Base-by-base conservation (phyloP, 1,140 invertebrate species). In the Drosophila navojoa region DNA sequence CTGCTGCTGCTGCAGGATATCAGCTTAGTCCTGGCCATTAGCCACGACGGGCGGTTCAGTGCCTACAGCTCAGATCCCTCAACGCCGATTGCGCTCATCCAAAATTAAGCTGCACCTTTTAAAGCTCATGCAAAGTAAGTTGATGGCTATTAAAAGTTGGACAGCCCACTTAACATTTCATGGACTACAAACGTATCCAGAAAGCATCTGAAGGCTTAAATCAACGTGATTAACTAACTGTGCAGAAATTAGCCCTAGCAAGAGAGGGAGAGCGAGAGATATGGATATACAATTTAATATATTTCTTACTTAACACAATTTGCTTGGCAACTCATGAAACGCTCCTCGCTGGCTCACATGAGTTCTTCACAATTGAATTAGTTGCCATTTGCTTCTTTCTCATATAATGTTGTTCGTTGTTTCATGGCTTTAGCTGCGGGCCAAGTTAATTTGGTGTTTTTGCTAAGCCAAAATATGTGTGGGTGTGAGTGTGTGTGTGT, bases 391-490 rank as follows among this genome's bases (percentile, higher is more conserved):
- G 35, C 47, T 57, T 11, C 10, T 54, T 16, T n/a, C 10, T 32
- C 54, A 68, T 54, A 40, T n/a, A 22, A 38, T 42, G 38, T 67
- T 22, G 19, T 19, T 27, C 22, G 15, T 32, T 61, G 42, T 71
- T 40, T 49, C 40, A 38, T 10, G 27, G 25, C 35, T 57, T 35
- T 38, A 22, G 19, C 19, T 1, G 19, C 19, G 19, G 35, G 44
- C 50, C 64, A 86, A 86, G 78, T 81, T 85, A 81, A 85, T 85
- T 81, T 86, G 77, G 9, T 69, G 67, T 77, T 71, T 66, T 77
- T 81, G 62, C 59, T 86, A 85, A 86, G 78, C 81, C 81, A 60
- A 64, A 76, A n/a, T n/a, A n/a, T n/a, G n/a, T n/a, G 25, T 3
- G 25, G 25, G 25, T 2, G 25, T 3, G 25, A 27, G 25, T 2